These are phyloP conservation scores for Scelioninae gen. 2 DNA, from an alignment of 2,888 invertebrate species.

Conservation along the genomic window DNA sequence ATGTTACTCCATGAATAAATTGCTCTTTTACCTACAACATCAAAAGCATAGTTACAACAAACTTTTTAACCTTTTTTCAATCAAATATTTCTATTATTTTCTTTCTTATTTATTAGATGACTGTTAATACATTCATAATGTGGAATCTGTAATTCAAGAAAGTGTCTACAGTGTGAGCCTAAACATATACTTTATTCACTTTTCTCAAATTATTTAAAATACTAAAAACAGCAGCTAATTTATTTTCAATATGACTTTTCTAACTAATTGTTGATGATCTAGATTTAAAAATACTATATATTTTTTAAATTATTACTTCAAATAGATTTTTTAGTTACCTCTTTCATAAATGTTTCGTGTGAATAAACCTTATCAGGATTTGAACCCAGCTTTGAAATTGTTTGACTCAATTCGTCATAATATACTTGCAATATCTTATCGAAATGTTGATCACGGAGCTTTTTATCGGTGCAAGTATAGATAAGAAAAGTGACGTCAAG, in stretches of 20 bases:
- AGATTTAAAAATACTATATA: too few relatives aligned
- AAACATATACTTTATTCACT: too few relatives aligned
- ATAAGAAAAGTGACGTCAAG: constrained; percentile 80
- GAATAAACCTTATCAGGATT: constrained; percentile 78
- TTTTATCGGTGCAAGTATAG: constrained; percentile 80
- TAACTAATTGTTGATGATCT: too few relatives aligned
- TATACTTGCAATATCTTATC: constrained; percentile 80
- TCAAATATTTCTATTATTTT: too few relatives aligned
- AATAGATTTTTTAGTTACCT: constrained; percentile 66
- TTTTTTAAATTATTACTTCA: background rate
- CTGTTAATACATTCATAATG: too few relatives aligned
- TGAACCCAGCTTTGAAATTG: constrained; percentile 76
- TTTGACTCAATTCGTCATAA: constrained; percentile 76
- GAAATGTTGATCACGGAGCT: constrained; percentile 78
- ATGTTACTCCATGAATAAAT: constrained; percentile 78
- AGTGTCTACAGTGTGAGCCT: too few relatives aligned
- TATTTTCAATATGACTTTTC: too few relatives aligned
- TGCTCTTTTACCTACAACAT: constrained; percentile 70
- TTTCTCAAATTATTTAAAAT: too few relatives aligned
- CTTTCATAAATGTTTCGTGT: constrained; percentile 76
- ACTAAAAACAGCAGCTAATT: too few relatives aligned
- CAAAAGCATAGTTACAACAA: background rate
- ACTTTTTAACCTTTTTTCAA: too few relatives aligned
- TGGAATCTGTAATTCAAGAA: too few relatives aligned
- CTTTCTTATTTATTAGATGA: too few relatives aligned